Base-by-base conservation (phyloP, 2,113 vertebrate species). In the Polypterus senegalus region DNA sequence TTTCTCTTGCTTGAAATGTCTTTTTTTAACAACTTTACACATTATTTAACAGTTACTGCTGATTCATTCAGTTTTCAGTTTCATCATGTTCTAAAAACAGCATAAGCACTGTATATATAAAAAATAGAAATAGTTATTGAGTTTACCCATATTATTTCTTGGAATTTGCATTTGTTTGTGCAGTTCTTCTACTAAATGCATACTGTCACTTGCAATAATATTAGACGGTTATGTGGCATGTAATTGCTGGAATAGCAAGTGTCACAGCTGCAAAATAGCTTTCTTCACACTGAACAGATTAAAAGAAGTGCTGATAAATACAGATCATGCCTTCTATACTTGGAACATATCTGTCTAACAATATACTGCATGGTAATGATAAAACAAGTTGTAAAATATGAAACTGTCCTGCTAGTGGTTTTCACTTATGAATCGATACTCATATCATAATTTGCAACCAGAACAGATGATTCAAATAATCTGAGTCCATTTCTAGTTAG, bases 401-500 rank as follows among this genome's bases (percentile, higher is more conserved):
- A 67, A 43, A 58, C 56, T 58, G 6, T 5, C 56, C 7, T 27
- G 27, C 27, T 27, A 27, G 27, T 27, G 27, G 56, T 27, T 58
- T 58, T 58, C 5, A 27, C 7, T 58, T 58, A 69, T 78, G 76
- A 73, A 81, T 58, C 11, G 43, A 58, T 58, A 43, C 27, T 58
- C 45, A 43, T 10, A 27, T 27, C 7, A 58, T 27, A 58, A 58
- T 45, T 27, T 45, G 27, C 46, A 45, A 43, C 43, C 43, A 7
- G 5, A 45, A 3, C 52, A 54, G 63, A 79, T 84, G 81, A 83
- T 81, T 73, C 77, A 54, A 54, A 78, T 79, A 85, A 84, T 73
- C 74, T 66, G 76, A 84, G 83, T 76, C 74, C 72, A 69, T 71
- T 80, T 73, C 76, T 68, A 75, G 68, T 74, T 63, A 83, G 82